Percentiles rank a stretch among this genome's conserved stretches.
These are phyloP conservation scores for Syngnathus rostellatus DNA, from an alignment of 2,797 vertebrate species.

Conservation along the genomic window DNA sequence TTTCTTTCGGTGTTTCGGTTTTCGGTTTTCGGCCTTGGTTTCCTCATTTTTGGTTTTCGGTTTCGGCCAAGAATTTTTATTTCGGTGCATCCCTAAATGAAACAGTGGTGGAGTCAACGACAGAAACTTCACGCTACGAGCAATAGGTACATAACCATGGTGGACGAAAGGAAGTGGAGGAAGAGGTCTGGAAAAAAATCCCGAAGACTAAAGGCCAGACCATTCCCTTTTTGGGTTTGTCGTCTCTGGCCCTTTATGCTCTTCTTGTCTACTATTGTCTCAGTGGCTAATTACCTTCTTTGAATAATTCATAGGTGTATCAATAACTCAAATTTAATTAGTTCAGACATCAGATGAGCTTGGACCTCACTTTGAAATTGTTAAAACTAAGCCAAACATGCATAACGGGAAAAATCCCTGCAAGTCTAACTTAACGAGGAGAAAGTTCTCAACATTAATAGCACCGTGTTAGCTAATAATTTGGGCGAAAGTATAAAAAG, in stretches of 20 bases:
- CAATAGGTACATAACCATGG: slow-evolving; percentile 38
- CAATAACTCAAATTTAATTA: slow-evolving; percentile 75
- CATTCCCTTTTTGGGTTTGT: slow-evolving; percentile 15
- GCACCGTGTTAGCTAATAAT: neutral
- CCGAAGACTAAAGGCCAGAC: slow-evolving; percentile 44
- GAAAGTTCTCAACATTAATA: neutral
- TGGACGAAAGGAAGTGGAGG: slow-evolving; percentile 27
- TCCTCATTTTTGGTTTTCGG: too few species aligned
- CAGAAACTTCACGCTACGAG: slow-evolving; percentile 34
- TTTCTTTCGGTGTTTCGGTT: too few species aligned
- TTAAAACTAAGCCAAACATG: slow-evolving; percentile 15
- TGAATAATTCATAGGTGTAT: slow-evolving; percentile 70
- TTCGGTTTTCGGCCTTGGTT: too few species aligned
- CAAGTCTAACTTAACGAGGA: neutral
- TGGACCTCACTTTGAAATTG: slow-evolving; percentile 20
- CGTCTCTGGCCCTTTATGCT: slow-evolving; percentile 9
- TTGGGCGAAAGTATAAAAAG: neutral
- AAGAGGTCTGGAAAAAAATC: slow-evolving; percentile 35
- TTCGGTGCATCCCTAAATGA: neutral
- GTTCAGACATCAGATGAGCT: slow-evolving; percentile 48
- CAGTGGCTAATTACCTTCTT: slow-evolving; percentile 59
- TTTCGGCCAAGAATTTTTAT: too few species aligned
- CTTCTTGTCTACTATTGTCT: slow-evolving; percentile 58
- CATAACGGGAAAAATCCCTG: neutral
- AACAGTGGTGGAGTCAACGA: slow-evolving; percentile 48